These are phyloP conservation scores for Microcebus jonahi DNA, from an alignment of 2,113 vertebrate genomes.

Conservation along the genomic window DNA sequence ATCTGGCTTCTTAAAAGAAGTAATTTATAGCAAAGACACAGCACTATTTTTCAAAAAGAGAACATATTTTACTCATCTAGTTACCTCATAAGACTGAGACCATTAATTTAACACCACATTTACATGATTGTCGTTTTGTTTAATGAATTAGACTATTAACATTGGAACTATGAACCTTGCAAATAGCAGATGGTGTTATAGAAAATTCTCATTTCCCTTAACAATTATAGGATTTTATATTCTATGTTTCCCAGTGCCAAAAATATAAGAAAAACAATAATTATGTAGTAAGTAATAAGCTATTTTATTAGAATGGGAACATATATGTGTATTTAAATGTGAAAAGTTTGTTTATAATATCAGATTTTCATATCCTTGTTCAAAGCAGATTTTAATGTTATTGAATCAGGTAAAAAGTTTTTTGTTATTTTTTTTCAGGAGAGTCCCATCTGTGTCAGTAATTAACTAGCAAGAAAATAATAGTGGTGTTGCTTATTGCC, in stretches of 20 bases:
- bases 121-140: neutral
- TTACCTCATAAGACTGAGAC: neutral
- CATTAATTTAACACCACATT: slow-evolving; percentile 12
- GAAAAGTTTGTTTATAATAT: neutral
- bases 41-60: neutral
- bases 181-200: slow-evolving; percentile 10
- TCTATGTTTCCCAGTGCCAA: neutral
- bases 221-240: neutral
- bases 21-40: neutral
- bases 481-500: neutral
- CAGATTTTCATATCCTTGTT: neutral
- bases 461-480: neutral
- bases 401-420: neutral
- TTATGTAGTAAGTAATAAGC: neutral
- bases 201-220: slow-evolving; percentile 23
- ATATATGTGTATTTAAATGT: neutral
- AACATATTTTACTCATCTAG: slow-evolving; percentile 16
- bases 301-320: neutral
- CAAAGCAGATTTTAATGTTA: neutral
- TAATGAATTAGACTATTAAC: slow-evolving; percentile 45
- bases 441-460: neutral
- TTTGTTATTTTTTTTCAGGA: neutral
- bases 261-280: neutral
- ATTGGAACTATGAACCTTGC: neutral
- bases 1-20: neutral